phyloP scores from a whole-genome alignment of 2,797 vertebrate species.

The Acrocephalus scirpaceus region DNA sequence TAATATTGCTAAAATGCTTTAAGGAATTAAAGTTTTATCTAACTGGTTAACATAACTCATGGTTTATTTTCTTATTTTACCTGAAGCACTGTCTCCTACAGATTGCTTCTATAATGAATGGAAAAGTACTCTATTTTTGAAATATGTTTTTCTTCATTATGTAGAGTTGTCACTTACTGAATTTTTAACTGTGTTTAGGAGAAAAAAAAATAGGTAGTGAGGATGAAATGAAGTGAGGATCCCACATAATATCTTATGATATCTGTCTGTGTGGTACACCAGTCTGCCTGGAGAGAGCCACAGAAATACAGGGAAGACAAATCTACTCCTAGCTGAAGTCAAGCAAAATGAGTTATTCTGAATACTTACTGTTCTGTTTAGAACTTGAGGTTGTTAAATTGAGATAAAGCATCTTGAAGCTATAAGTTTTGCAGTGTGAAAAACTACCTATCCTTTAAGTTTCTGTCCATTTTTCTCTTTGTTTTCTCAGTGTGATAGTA shows the following conservation, averaged over 20 bases:
- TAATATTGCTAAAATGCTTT: neutral
- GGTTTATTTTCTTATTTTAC: neutral
- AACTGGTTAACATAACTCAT: neutral
- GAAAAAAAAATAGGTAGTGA: neutral
- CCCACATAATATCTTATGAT: accelerated
- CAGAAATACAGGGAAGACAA: neutral
- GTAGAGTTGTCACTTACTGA: neutral
- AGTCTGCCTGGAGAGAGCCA: neutral
- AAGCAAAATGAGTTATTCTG: neutral
- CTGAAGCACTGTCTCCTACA: neutral
- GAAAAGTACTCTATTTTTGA: neutral
- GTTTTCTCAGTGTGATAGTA: neutral
- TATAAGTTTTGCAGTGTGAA: neutral
- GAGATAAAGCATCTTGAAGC: neutral
- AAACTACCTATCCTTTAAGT: neutral
- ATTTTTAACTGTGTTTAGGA: neutral
- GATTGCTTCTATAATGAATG: neutral
- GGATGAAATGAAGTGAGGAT: neutral
- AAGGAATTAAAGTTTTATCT: neutral
- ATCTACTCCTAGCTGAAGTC: neutral
- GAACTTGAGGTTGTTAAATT: neutral
- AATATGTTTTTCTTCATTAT: neutral
- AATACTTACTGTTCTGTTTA: neutral
- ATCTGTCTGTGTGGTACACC: neutral
- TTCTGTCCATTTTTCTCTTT: neutral